phyloP scores from a whole-genome alignment of 2,888 invertebrate species.

The Drosophila borborema region DNA sequence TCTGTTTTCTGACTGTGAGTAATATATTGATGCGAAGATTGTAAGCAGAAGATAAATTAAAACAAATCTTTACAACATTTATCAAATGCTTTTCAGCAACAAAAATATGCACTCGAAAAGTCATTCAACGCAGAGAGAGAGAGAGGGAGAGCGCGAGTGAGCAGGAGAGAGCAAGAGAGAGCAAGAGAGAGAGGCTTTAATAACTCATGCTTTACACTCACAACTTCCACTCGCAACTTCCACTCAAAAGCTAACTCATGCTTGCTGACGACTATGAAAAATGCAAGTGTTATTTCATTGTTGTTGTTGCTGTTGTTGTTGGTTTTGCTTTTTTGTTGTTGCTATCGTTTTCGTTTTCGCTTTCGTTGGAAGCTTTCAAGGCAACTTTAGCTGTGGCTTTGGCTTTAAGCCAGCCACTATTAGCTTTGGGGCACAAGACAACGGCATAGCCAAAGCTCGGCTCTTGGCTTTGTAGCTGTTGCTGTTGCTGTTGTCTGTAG shows the following conservation, averaged over 20 bases:
- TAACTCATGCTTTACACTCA: conserved; percentile 35
- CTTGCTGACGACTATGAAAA: conserved; percentile 55
- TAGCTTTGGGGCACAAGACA: conserved; percentile 48
- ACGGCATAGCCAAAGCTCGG: conserved; percentile 62
- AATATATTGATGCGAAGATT: conserved; percentile 52
- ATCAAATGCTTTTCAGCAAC: conserved; percentile 62
- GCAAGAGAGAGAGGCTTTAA: conserved; percentile 16
- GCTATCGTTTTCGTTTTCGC: conserved; percentile 67
- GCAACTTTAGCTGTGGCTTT: conserved; percentile 57
- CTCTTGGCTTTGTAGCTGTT: conserved; percentile 27
- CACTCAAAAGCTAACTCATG: conserved; percentile 49
- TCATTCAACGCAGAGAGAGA: conserved; percentile 63
- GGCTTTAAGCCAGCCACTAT: conserved; percentile 40
- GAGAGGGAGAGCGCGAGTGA: neutral
- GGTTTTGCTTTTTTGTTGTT: conserved; percentile 28
- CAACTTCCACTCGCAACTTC: conserved; percentile 14
- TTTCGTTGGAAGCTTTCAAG: conserved; percentile 81
- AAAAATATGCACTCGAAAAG: conserved; percentile 58
- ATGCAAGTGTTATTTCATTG: conserved; percentile 72
- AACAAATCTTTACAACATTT: conserved; percentile 70
- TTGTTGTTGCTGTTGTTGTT: neutral
- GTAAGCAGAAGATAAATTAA: conserved; percentile 64
- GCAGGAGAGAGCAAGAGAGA: neutral
- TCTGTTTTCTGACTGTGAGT: conserved; percentile 48
- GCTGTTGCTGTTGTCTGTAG: neutral